Evolutionary conservation across 2,797 vertebrate genomes (phyloP).

Genomic region (Mionectes olivaceus): DNA sequence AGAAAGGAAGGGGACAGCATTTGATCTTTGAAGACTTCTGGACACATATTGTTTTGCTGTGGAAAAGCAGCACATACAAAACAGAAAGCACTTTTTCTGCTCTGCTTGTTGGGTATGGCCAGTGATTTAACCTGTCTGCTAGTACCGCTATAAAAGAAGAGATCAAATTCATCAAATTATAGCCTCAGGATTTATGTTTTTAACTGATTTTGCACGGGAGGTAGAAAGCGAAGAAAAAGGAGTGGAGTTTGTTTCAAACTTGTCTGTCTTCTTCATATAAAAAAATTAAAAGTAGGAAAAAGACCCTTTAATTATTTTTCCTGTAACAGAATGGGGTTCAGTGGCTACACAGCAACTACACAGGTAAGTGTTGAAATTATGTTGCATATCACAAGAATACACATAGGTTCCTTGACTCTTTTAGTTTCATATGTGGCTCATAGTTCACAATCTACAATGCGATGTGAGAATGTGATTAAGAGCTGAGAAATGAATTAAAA

Average conservation of each 20-base stretch:
- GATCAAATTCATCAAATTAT: background rate
- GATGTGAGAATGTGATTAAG: background rate
- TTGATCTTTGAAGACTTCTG: background rate
- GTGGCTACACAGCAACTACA: background rate
- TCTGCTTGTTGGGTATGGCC: background rate
- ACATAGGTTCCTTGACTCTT: background rate
- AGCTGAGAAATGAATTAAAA: background rate
- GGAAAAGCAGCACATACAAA: background rate
- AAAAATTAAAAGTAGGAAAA: fast-evolving
- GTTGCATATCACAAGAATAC: background rate
- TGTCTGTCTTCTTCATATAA: background rate
- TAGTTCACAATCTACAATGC: background rate
- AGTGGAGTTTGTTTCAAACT: background rate
- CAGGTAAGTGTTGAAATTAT: background rate
- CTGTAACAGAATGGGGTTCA: background rate
- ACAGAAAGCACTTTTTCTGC: background rate
- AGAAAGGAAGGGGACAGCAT: background rate
- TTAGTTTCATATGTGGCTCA: background rate
- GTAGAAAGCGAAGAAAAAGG: background rate
- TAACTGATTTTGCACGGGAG: background rate
- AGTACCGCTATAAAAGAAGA: background rate
- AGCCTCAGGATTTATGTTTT: background rate
- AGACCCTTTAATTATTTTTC: background rate
- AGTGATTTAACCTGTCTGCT: background rate
- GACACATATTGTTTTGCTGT: background rate